Evolutionary conservation across 2,113 vertebrate species (phyloP).

Genomic region (Alethe castanea): DNA sequence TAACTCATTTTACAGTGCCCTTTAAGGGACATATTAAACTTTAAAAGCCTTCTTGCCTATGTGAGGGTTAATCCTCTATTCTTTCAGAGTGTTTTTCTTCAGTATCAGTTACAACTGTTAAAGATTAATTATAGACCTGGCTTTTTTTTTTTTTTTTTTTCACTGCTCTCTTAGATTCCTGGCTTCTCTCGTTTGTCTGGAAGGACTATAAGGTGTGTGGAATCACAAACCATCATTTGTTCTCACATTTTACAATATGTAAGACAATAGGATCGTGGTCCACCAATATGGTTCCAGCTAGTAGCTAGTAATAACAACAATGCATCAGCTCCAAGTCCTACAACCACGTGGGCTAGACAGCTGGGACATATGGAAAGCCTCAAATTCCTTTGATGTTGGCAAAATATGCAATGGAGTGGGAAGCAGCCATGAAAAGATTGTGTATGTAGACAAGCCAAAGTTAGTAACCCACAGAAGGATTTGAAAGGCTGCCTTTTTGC

Average conservation of each 20-base stretch:
- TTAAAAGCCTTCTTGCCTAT: background rate
- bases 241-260: background rate
- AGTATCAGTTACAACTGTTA: background rate
- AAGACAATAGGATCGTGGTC: background rate
- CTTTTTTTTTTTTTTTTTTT: background rate
- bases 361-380: background rate
- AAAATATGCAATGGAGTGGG: background rate
- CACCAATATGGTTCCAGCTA: background rate
- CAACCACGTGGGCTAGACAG: background rate
- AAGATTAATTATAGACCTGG: background rate
- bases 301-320: background rate
- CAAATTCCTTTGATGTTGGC: background rate
- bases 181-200: background rate
- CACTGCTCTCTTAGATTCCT: background rate
- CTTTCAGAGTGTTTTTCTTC: background rate
- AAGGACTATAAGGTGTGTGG: background rate
- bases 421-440: background rate
- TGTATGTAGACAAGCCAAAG: background rate
- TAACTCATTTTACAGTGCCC: background rate
- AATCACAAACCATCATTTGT: background rate
- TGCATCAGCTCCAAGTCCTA: background rate
- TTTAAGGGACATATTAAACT: background rate
- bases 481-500: background rate
- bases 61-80: background rate
- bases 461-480: background rate